Percentiles rank a stretch among this genome's conserved stretches.
Conservation (phyloP, 2,888 invertebrate genomes). For the Torymus tubicola region DNA sequence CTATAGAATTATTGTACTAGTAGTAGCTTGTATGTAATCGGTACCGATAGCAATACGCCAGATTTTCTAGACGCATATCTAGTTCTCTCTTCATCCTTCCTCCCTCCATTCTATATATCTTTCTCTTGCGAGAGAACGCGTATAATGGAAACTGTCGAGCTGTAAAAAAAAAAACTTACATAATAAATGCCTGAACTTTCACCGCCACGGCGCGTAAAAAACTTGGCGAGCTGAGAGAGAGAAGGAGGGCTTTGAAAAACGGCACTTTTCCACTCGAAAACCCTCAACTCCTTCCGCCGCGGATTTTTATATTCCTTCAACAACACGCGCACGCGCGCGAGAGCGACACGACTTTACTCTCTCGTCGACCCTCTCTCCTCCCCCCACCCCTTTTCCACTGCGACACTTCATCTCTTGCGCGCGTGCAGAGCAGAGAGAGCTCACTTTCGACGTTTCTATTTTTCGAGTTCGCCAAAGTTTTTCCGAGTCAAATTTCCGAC, state of each 20-base stretch:
- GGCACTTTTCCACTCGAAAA: conserved; percentile 56
- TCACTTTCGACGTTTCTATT: conserved; percentile 20
- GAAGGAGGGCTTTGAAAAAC: conserved; percentile 48
- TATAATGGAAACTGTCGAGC: conserved; percentile 54
- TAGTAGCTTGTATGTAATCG: too few species aligned
- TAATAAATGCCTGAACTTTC: conserved; percentile 57
- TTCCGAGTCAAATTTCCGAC: conserved; percentile 1
- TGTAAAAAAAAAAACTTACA: conserved; percentile 52
- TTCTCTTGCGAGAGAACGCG: conserved; percentile 38
- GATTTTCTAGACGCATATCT: too few species aligned
- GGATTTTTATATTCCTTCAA: conserved; percentile 55
- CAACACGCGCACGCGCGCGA: conserved; percentile 22
- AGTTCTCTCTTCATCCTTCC: not conserved
- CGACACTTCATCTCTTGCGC: conserved; percentile 1
- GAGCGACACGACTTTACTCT: conserved; percentile 38
- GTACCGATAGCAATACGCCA: too few species aligned
- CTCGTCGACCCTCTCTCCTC: not conserved
- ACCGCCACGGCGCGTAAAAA: conserved; percentile 8
- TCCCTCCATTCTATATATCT: not conserved
- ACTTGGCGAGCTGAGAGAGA: not conserved
- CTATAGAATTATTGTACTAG: too few species aligned
- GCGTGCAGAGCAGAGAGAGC: not conserved
- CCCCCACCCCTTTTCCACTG: not conserved
- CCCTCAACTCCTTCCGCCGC: conserved; percentile 44
- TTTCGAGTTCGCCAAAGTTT: conserved; percentile 26